phyloP scores from a whole-genome alignment of 1,140 invertebrate species.

The Penaeus indicus region DNA sequence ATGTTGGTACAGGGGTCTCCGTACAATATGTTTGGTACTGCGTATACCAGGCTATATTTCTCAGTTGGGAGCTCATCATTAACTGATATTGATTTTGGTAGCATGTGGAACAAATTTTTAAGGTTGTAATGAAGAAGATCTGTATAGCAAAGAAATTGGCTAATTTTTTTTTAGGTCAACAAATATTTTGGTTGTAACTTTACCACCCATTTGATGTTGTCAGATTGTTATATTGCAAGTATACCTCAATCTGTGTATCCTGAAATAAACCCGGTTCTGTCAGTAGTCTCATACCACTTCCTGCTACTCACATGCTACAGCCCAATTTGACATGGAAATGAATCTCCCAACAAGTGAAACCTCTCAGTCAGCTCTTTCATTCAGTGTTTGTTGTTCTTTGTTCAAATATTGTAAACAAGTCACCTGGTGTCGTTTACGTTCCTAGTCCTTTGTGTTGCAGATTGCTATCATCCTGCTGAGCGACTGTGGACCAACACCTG shows the following conservation, averaged over 20 bases:
- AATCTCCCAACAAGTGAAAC: slow-evolving; percentile 45
- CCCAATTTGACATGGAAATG: slow-evolving; percentile 25
- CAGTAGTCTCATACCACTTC: slow-evolving; percentile 15
- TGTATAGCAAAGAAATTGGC: too few species aligned
- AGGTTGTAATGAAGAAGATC: slow-evolving; percentile 46
- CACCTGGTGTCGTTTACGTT: slow-evolving; percentile 56
- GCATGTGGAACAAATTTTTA: slow-evolving; percentile 50
- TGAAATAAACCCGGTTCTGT: slow-evolving; percentile 31
- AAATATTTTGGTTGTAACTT: slow-evolving; percentile 62
- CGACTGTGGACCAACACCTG: slow-evolving; percentile 59
- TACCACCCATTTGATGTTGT: slow-evolving; percentile 46
- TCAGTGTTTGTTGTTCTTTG: slow-evolving; percentile 57
- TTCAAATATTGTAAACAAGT: slow-evolving; percentile 54
- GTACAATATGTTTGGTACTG: slow-evolving; percentile 31
- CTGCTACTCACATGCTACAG: slow-evolving; percentile 62
- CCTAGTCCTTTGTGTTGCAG: slow-evolving; percentile 63
- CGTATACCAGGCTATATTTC: slow-evolving; percentile 32
- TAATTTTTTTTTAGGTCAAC: background rate
- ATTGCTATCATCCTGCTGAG: slow-evolving; percentile 54
- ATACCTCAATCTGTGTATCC: slow-evolving; percentile 51
- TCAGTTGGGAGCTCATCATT: slow-evolving; percentile 35
- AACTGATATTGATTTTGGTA: slow-evolving; percentile 50
- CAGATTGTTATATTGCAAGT: slow-evolving; percentile 39
- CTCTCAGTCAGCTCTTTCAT: slow-evolving; percentile 54
- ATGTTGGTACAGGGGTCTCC: slow-evolving; percentile 29